Base-by-base conservation (phyloP, 2,888 invertebrate species). In the Drosophila borborema region DNA sequence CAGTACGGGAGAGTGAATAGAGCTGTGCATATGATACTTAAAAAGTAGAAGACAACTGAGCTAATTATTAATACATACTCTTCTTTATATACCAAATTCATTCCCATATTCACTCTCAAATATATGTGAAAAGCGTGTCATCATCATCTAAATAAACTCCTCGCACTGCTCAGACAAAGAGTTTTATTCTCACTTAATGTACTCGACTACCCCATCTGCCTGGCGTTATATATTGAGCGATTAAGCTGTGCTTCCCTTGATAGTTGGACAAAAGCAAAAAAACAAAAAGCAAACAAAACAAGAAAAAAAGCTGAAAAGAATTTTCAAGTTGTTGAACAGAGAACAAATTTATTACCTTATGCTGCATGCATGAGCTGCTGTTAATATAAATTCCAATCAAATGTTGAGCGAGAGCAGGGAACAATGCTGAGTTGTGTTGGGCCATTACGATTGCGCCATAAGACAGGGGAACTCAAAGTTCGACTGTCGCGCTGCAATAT, bases 361-460 rank as follows among this genome's bases (percentile, higher is more conserved):
- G 72, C 46, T 58, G 63, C 72, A 76, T 80, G 77, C 77, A 76
- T 72, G 67, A 72, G 51, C 62, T 72, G 65, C 77, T 72, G 68
- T 68, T 65, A 63, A 80, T 65, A 78, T 78, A 76, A 78, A 81
- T 73, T 79, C 53, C 81, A 77, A 77, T 80, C 64, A 59, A 77
- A 72, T 58, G 43, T 51, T 20, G 59, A 23, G 41, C 43, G 60
- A 58, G 63, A 28, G 10, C 14, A 48, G 62, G 61, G 51, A 23
- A 40, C 31, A 51, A 34, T 28, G 36, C 28, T 34, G 55, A n/a
- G 48, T 28, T 54, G 40, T 18, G 59, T 34, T 20, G 20, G 31
- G 49, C 40, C 62, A 51, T 38, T 53, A 59, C 43, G 60, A 59
- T 66, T 67, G 72, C 68, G 70, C 64, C 62, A 74, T 72, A 73